A percentile compares a stretch with the other conserved stretches of the same genome.
Conservation (phyloP, 1,140 invertebrate species). For the Caenorhabditis latens region DNA sequence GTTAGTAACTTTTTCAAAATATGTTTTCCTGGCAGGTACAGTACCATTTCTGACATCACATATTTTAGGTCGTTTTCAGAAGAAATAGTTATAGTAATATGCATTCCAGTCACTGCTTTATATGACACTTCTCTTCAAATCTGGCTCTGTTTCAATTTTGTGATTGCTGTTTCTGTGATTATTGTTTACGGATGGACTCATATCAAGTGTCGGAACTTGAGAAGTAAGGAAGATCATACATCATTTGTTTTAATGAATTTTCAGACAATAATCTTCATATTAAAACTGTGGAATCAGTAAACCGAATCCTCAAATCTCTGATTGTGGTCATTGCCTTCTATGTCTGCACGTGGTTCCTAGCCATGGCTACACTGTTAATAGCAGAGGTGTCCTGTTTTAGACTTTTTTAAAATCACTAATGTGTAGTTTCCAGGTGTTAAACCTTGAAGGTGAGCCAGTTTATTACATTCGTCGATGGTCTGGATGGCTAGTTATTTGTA, state of each 20-base stretch:
- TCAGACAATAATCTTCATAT: not conserved
- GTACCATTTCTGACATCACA: too few relatives aligned
- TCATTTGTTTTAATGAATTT: not conserved
- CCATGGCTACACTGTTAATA: not conserved
- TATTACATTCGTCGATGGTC: not conserved
- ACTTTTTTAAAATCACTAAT: not conserved
- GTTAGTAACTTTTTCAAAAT: not conserved
- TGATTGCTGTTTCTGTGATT: not conserved
- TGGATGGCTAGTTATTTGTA: not conserved
- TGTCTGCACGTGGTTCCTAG: conserved; percentile 6
- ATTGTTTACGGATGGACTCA: not conserved
- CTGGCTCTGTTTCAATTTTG: not conserved
- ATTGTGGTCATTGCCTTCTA: not conserved
- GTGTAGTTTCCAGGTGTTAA: not conserved
- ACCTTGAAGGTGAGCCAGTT: not conserved
- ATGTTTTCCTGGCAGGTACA: not conserved
- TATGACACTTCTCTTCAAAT: not conserved
- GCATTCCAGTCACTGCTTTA: not conserved
- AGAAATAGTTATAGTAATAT: not conserved
- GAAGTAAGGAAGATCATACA: not conserved
- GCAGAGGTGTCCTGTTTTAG: not conserved
- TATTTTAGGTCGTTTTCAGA: not conserved
- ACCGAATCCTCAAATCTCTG: conserved; percentile 5
- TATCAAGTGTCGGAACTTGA: not conserved
- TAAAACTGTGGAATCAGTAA: not conserved